Percentiles rank a stretch among this genome's conserved stretches.
Evolutionary conservation across 1,140 invertebrate genomes (phyloP).

Genomic region (Rhopalosiphum padi): DNA sequence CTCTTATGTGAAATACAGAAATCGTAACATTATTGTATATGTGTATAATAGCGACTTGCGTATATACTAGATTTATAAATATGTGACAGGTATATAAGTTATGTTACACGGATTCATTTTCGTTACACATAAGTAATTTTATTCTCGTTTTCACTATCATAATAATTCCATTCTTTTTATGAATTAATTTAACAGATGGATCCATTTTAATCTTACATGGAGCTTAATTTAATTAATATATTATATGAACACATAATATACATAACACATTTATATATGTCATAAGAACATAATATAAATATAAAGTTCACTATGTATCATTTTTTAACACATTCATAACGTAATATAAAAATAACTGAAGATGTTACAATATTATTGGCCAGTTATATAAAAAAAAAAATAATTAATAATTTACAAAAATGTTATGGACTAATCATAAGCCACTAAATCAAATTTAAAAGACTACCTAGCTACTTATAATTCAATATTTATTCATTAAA

Average conservation of each 20-base stretch:
- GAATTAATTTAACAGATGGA: background rate
- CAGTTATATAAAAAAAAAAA: background rate
- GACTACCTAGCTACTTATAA: background rate
- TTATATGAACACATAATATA: background rate
- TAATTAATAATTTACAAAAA: background rate
- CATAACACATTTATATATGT: background rate
- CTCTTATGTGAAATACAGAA: background rate
- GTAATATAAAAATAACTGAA: background rate
- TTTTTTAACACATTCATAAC: background rate
- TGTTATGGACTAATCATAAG: background rate
- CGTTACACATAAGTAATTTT: background rate
- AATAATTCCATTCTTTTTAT: slow-evolving; percentile 4
- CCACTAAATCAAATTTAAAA: background rate
- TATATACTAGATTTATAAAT: background rate
- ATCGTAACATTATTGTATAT: background rate
- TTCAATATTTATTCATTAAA: background rate
- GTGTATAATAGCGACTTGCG: background rate
- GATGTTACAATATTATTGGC: background rate
- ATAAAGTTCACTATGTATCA: background rate
- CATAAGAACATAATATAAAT: background rate
- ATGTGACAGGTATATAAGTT: background rate
- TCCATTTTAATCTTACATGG: background rate
- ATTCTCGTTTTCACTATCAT: background rate
- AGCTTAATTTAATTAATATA: background rate
- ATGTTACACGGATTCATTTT: background rate